phyloP scores from a whole-genome alignment of 2,797 vertebrate genomes.

The Gymnothorax javanicus region DNA sequence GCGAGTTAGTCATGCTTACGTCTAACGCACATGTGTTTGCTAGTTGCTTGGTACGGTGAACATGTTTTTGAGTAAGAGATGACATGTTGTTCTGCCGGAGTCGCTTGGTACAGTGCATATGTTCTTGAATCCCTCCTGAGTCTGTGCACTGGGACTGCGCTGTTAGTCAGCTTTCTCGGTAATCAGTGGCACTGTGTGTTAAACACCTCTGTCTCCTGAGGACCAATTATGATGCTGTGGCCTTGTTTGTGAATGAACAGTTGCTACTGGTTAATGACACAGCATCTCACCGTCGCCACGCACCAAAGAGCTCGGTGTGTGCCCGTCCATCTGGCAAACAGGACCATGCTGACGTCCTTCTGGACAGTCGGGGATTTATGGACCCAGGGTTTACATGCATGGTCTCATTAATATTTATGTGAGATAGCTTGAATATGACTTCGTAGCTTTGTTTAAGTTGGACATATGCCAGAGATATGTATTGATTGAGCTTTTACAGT shows the following conservation, averaged over 20 bases:
- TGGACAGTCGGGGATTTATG: constrained; percentile 11
- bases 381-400: neutral
- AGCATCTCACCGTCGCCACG: constrained; percentile 62
- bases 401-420: neutral
- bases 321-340: constrained; percentile 42
- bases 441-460: neutral
- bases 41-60: neutral
- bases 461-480: neutral
- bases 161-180: constrained; percentile 60
- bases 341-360: neutral
- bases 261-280: constrained; percentile 34
- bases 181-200: constrained; percentile 66
- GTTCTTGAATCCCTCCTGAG: constrained; percentile 13
- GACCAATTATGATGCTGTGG: constrained; percentile 66
- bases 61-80: neutral
- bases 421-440: neutral
- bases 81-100: constrained; percentile 19
- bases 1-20: neutral
- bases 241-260: constrained; percentile 64
- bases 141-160: constrained; percentile 65
- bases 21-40: neutral
- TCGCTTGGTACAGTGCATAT: neutral
- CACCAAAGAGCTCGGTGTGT: constrained; percentile 57
- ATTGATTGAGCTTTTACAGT: neutral
- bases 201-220: constrained; percentile 62